Percentiles rank a stretch among this genome's conserved stretches.
phyloP scores from a whole-genome alignment of 2,797 vertebrate genomes.

The Aplochiton taeniatus region DNA sequence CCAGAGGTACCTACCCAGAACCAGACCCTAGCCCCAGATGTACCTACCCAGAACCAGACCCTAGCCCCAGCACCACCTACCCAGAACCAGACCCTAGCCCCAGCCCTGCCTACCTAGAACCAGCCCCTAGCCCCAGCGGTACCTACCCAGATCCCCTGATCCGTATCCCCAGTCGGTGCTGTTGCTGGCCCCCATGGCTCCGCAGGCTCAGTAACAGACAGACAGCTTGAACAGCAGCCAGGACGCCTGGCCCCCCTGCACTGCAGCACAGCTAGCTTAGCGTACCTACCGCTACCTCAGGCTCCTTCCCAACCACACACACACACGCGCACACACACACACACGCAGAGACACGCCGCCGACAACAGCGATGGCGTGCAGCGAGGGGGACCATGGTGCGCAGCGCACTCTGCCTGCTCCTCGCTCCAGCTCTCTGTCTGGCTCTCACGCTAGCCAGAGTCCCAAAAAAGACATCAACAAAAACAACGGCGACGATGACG shows the following conservation, averaged over 20 bases:
- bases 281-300: constrained; percentile 18
- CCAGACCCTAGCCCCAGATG: background rate
- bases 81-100: background rate
- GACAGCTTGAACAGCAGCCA: too few relatives aligned
- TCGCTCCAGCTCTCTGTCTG: too few relatives aligned
- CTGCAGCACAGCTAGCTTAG: constrained; percentile 33
- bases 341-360: too few relatives aligned
- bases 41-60: too few relatives aligned
- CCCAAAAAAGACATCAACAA: too few relatives aligned
- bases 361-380: too few relatives aligned
- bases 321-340: constrained; percentile 11
- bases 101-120: background rate
- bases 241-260: constrained; percentile 19
- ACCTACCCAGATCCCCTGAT: constrained; percentile 51
- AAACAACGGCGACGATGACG: too few relatives aligned
- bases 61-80: too few relatives aligned
- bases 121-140: constrained; percentile 8
- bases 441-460: too few relatives aligned
- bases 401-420: too few relatives aligned
- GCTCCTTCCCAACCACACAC: constrained; percentile 19
- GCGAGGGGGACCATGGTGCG: too few relatives aligned
- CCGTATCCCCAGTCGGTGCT: constrained; percentile 22
- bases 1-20: too few relatives aligned
- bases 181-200: constrained; percentile 49
- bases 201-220: constrained; percentile 16